Conservation (phyloP, 2,113 vertebrate species). For the Dromiciops gliroides region DNA sequence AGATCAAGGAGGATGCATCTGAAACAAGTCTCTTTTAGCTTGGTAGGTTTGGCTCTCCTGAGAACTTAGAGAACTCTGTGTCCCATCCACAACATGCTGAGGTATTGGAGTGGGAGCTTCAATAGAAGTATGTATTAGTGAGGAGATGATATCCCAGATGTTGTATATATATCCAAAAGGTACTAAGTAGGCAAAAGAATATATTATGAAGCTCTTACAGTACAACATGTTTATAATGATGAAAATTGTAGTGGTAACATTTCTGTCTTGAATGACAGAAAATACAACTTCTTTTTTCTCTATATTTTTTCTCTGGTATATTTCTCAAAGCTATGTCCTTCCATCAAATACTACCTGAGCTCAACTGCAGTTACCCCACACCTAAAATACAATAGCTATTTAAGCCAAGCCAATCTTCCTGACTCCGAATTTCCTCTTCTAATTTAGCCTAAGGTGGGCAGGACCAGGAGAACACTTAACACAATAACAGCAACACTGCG, state of each 20-base stretch:
- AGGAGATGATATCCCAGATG: background rate
- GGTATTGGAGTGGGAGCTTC: background rate
- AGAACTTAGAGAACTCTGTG: background rate
- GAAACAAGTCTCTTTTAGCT: background rate
- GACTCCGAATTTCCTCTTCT: too few species aligned
- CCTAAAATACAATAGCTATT: background rate
- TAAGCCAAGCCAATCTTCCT: background rate
- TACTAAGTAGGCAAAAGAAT: background rate
- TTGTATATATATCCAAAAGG: background rate
- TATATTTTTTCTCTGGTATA: background rate
- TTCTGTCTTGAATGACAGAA: background rate
- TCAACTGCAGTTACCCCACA: background rate
- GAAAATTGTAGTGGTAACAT: background rate
- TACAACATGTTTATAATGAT: background rate
- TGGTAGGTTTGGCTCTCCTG: background rate
- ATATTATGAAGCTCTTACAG: background rate
- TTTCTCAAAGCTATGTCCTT: background rate
- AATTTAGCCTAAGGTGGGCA: background rate
- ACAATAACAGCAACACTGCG: too few species aligned
- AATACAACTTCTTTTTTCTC: background rate
- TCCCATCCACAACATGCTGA: background rate
- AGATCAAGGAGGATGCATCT: background rate
- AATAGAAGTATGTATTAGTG: background rate
- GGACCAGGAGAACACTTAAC: too few species aligned
- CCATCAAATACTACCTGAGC: background rate